Conservation (phyloP, 2,888 invertebrate genomes). For the Himalopsyche kuldschensis region DNA sequence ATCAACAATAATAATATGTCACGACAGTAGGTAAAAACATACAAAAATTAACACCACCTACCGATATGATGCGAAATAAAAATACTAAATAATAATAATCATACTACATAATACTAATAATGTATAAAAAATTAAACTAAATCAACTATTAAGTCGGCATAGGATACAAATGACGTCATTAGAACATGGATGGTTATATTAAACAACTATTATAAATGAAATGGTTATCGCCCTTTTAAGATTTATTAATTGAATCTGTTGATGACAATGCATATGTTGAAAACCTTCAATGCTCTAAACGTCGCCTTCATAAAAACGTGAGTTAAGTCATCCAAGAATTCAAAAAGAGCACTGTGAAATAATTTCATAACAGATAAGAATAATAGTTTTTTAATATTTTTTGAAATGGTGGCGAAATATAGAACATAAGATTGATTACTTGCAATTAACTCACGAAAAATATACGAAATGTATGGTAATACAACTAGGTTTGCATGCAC, state of each 20-base stretch:
- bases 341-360: too few relatives aligned
- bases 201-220: background rate
- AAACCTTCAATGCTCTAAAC: background rate
- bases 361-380: too few relatives aligned
- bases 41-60: conserved; percentile 36
- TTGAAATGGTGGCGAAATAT: too few relatives aligned
- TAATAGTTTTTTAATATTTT: too few relatives aligned
- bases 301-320: background rate
- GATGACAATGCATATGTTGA: background rate
- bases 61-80: conserved; percentile 32
- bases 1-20: conserved; percentile 26
- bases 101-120: background rate
- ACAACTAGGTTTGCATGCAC: conserved; percentile 35
- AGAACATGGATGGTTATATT: background rate
- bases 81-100: conserved; percentile 17
- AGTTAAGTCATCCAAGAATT: background rate
- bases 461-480: conserved; percentile 1
- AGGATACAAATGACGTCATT: background rate
- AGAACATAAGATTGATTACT: background rate
- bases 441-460: background rate
- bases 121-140: background rate
- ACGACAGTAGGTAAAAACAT: conserved; percentile 26
- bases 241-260: background rate
- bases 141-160: background rate
- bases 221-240: background rate